Conservation (phyloP, 2,888 invertebrate genomes). For the Spilosoma lubricipeda region DNA sequence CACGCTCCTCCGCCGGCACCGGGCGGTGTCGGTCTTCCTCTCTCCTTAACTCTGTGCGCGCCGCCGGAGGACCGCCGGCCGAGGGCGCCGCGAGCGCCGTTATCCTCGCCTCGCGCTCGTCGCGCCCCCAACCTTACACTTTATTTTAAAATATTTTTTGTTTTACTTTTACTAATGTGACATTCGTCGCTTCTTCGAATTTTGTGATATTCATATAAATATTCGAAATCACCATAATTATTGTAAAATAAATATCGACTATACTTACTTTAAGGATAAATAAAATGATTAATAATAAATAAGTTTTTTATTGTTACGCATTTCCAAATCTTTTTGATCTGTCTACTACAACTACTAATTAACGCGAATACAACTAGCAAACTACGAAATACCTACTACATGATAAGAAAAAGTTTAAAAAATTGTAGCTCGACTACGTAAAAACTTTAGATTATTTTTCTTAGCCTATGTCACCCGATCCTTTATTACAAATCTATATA, state of each 20-base stretch:
- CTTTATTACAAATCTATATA: too few species aligned
- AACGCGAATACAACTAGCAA: too few species aligned
- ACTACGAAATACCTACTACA: too few species aligned
- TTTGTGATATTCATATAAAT: slow-evolving; percentile 85
- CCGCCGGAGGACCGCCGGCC: slow-evolving; percentile 84
- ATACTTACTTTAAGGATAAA: slow-evolving; percentile 73
- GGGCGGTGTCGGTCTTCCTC: slow-evolving; percentile 84
- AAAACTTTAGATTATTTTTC: too few species aligned
- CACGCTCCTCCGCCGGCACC: slow-evolving; percentile 85
- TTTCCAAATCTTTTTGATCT: neutral
- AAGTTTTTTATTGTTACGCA: neutral
- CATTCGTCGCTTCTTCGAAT: slow-evolving; percentile 82
- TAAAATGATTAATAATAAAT: slow-evolving; percentile 63
- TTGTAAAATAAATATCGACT: slow-evolving; percentile 82
- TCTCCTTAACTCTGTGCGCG: slow-evolving; percentile 79
- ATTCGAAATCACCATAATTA: slow-evolving; percentile 81
- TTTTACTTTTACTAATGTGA: slow-evolving; percentile 74
- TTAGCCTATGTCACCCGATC: too few species aligned
- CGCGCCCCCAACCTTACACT: slow-evolving; percentile 70
- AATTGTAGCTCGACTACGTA: too few species aligned
- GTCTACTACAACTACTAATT: neutral
- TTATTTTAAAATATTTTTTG: slow-evolving; percentile 67
- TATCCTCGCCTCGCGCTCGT: slow-evolving; percentile 68
- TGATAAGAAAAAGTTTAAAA: too few species aligned
- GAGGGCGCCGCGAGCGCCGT: slow-evolving; percentile 79